Evolutionary conservation across 2,113 vertebrate species (phyloP).

Genomic region (Pangasianodon gigas): DNA sequence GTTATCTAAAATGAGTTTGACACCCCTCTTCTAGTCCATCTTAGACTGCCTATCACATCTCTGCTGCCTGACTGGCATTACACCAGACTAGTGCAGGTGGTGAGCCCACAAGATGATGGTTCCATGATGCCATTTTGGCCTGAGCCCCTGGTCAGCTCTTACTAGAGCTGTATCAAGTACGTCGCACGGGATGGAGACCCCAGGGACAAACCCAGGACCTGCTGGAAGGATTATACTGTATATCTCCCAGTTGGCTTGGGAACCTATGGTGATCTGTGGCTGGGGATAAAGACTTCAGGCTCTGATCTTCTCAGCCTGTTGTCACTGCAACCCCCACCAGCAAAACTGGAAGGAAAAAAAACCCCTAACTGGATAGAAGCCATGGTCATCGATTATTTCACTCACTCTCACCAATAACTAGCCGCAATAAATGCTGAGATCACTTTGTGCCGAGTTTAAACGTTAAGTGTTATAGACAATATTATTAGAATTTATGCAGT

Average conservation of each 20-base stretch:
- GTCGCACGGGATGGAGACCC: background rate
- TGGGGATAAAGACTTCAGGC: background rate
- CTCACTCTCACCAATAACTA: conserved; percentile 14
- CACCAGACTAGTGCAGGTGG: background rate
- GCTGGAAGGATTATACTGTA: background rate
- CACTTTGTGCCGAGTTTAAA: background rate
- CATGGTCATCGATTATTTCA: conserved; percentile 5
- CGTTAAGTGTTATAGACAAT: conserved; percentile 2
- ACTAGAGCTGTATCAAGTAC: background rate
- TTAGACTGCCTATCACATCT: background rate
- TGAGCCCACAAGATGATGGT: background rate
- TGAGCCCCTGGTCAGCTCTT: background rate
- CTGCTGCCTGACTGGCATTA: background rate
- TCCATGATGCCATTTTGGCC: background rate
- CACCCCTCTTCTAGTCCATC: background rate
- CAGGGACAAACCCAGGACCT: background rate
- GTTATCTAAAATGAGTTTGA: background rate
- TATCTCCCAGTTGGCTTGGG: background rate
- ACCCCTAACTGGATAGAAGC: background rate
- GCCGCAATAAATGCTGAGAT: conserved; percentile 14
- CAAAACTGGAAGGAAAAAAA: background rate
- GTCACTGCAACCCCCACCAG: background rate
- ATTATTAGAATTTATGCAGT: conserved; percentile 16
- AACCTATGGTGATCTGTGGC: background rate
- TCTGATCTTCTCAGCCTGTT: background rate